Evolutionary conservation across 2,797 vertebrate genomes (phyloP).

Genomic region (Phrynocephalus vlangalii): DNA sequence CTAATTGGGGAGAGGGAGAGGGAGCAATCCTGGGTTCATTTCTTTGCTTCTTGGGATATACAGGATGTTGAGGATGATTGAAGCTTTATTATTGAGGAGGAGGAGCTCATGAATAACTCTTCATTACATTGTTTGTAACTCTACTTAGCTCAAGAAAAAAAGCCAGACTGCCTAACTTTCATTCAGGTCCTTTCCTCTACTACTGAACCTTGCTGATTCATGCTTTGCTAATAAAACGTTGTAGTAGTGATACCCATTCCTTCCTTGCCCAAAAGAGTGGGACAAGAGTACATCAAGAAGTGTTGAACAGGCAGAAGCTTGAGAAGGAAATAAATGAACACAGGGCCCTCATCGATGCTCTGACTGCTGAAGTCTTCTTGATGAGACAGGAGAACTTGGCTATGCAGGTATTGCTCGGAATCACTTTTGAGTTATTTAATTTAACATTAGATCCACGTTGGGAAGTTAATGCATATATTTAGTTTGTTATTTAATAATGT

Average conservation of each 20-base stretch:
- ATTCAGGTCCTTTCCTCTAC: not conserved
- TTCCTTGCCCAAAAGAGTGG: conserved; percentile 78
- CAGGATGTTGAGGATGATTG: not conserved
- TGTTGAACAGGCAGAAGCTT: conserved; percentile 76
- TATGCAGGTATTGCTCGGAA: conserved; percentile 80
- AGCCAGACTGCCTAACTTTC: not conserved
- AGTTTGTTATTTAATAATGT: not conserved
- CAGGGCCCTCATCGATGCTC: conserved; percentile 87
- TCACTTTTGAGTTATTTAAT: not conserved
- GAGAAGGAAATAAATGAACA: conserved; percentile 84
- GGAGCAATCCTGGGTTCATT: not conserved
- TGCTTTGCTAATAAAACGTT: conserved; percentile 8
- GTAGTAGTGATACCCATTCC: not conserved
- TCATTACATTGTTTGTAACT: too few species aligned
- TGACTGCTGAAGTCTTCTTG: conserved; percentile 89
- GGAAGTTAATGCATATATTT: not conserved
- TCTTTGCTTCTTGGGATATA: not conserved
- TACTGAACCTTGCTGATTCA: not conserved
- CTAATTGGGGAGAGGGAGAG: not conserved
- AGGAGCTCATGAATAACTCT: too few species aligned
- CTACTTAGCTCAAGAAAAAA: too few species aligned
- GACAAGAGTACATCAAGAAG: conserved; percentile 78
- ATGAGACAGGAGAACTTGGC: conserved; percentile 83
- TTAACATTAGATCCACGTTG: not conserved
- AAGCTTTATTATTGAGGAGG: not conserved